These are phyloP conservation scores for Thalpophila matura DNA, from an alignment of 2,888 invertebrate genomes.

Conservation along the genomic window DNA sequence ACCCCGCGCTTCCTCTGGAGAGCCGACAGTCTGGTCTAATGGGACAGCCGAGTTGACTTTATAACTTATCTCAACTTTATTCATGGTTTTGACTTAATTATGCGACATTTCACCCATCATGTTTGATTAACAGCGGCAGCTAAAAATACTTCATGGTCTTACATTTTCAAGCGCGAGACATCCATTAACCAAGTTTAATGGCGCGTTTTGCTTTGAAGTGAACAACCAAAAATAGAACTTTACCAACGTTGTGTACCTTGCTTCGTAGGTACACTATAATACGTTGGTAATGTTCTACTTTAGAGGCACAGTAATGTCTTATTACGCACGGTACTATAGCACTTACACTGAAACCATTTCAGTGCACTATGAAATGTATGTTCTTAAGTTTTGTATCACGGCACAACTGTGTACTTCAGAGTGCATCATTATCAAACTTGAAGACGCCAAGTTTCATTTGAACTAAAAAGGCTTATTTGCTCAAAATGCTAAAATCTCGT, in stretches of 20 bases:
- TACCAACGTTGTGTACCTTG: too few species aligned
- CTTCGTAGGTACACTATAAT: too few species aligned
- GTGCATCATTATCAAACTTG: conserved; percentile 18
- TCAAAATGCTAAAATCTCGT: conserved; percentile 3
- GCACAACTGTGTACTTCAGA: conserved; percentile 6
- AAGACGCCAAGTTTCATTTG: conserved; percentile 13
- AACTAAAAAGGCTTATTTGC: conserved; percentile 1
- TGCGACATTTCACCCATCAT: conserved; percentile 17
- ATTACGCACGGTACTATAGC: conserved; percentile 15
- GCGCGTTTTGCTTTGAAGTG: conserved; percentile 21
- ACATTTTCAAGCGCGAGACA: conserved; percentile 7
- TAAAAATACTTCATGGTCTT: conserved; percentile 29
- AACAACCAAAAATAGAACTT: too few species aligned
- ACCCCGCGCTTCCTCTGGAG: conserved; percentile 8
- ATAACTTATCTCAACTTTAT: conserved; percentile 31
- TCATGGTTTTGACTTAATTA: conserved; percentile 38
- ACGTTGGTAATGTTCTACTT: conserved; percentile 4
- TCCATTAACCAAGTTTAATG: conserved; percentile 27
- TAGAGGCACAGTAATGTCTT: not conserved
- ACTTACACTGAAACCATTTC: conserved; percentile 20
- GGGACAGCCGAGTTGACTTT: too few species aligned
- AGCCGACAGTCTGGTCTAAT: conserved; percentile 22
- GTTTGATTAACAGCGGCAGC: conserved; percentile 34
- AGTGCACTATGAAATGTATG: conserved; percentile 26
- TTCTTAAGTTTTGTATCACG: conserved; percentile 32